A percentile compares a stretch with the other conserved stretches of the same genome.
Conservation (phyloP, 2,888 invertebrate species). For the Andrena camellia region DNA sequence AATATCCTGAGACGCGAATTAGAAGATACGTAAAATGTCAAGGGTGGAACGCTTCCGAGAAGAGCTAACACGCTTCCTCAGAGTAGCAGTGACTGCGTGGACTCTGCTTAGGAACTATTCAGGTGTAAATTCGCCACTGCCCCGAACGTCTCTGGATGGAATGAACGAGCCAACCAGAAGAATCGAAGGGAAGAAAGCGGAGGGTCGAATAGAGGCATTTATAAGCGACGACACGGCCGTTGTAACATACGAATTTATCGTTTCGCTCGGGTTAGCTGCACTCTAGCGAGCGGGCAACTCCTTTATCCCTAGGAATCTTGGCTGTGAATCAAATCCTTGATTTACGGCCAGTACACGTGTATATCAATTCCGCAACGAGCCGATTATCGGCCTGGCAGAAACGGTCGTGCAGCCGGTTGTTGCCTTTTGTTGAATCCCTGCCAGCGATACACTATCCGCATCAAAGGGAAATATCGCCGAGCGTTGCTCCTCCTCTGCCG, state of each 20-base stretch:
- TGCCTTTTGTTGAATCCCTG: slow-evolving; percentile 74
- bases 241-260: slow-evolving; percentile 73
- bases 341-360: slow-evolving; percentile 72
- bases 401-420: slow-evolving; percentile 58
- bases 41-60: too few relatives aligned
- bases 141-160: neutral
- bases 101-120: too few relatives aligned
- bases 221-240: slow-evolving; percentile 46
- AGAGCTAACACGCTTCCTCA: too few relatives aligned
- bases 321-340: slow-evolving; percentile 79
- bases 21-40: too few relatives aligned
- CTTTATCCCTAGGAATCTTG: slow-evolving; percentile 76
- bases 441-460: slow-evolving; percentile 73
- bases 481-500: slow-evolving; percentile 3
- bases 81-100: too few relatives aligned
- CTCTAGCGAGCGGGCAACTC: slow-evolving; percentile 41
- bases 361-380: slow-evolving; percentile 80
- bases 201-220: slow-evolving; percentile 24
- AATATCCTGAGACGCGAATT: too few relatives aligned
- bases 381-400: slow-evolving; percentile 78
- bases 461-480: slow-evolving; percentile 54
- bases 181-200: neutral
- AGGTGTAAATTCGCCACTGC: too few relatives aligned
- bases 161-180: neutral
- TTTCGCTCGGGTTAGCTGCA: slow-evolving; percentile 40